Conservation (phyloP, 2,113 vertebrate genomes). For the Engraulis encrasicolus region DNA sequence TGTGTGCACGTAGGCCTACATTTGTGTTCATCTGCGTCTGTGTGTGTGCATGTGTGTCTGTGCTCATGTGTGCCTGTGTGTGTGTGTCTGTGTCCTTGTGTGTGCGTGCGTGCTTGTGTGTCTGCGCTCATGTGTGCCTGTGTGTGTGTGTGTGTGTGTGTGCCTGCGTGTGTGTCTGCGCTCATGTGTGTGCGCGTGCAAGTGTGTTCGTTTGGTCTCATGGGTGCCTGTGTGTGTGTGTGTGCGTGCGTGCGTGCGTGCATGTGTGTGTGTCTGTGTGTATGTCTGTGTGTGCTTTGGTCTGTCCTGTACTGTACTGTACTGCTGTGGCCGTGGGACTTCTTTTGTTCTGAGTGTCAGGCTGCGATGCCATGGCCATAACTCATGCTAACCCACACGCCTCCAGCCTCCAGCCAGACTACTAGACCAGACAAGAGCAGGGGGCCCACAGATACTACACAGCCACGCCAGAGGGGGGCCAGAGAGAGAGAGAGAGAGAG, state of each 20-base stretch:
- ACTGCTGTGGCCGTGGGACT: neutral
- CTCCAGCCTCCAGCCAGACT: neutral
- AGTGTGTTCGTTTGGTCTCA: too few species aligned
- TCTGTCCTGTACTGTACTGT: neutral
- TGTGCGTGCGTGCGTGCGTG: neutral
- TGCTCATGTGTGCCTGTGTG: neutral
- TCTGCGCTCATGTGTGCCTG: too few species aligned
- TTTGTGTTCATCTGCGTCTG: too few species aligned
- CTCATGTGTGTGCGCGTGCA: neutral
- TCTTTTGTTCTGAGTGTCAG: conserved; percentile 6
- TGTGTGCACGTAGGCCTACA: too few species aligned
- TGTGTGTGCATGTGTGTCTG: neutral
- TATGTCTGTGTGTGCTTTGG: neutral
- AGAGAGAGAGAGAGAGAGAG: neutral
- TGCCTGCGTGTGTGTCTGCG: too few species aligned
- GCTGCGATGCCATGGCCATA: neutral
- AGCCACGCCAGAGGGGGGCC: neutral
- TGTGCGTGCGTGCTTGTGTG: neutral
- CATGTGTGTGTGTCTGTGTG: too few species aligned
- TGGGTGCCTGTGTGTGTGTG: neutral
- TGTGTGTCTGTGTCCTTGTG: neutral
- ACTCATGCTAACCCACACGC: neutral
- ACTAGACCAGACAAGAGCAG: neutral
- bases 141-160: neutral
- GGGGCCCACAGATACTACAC: neutral